Conservation (phyloP, 2,888 invertebrate species). For the Ochropleura leucogaster region DNA sequence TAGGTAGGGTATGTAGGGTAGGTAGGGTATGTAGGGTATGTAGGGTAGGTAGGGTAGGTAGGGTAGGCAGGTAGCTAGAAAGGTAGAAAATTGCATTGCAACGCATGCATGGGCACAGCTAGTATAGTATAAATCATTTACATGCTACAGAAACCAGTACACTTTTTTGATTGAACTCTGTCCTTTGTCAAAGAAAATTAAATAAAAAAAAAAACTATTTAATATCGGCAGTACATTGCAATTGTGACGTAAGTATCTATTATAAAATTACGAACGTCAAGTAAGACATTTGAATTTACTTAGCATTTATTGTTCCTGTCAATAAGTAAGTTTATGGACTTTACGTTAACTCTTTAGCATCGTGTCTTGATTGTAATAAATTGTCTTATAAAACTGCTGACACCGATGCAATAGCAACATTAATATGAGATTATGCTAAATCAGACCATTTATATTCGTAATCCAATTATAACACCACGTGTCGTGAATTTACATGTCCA, state of each 20-base stretch:
- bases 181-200: neutral
- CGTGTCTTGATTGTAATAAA: conserved; percentile 20
- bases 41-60: too few species aligned
- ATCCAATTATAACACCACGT: conserved; percentile 53
- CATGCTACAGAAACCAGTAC: too few species aligned
- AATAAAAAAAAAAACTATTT: too few species aligned
- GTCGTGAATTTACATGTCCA: conserved; percentile 30
- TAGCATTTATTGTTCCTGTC: neutral
- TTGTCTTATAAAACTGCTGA: conserved; percentile 31
- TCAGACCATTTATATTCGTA: conserved; percentile 44
- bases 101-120: too few species aligned
- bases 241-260: neutral
- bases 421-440: conserved; percentile 50
- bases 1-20: too few species aligned
- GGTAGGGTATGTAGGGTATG: too few species aligned
- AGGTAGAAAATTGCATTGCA: too few species aligned
- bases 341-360: conserved; percentile 12
- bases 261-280: neutral
- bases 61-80: too few species aligned
- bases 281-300: too few species aligned
- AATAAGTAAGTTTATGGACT: conserved; percentile 8
- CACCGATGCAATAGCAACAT: conserved; percentile 29
- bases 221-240: neutral
- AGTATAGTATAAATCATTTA: too few species aligned
- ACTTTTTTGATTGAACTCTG: too few species aligned